phyloP scores from a whole-genome alignment of 92 coral and sea anemone species.

The Epizoanthus scotinus region DNA sequence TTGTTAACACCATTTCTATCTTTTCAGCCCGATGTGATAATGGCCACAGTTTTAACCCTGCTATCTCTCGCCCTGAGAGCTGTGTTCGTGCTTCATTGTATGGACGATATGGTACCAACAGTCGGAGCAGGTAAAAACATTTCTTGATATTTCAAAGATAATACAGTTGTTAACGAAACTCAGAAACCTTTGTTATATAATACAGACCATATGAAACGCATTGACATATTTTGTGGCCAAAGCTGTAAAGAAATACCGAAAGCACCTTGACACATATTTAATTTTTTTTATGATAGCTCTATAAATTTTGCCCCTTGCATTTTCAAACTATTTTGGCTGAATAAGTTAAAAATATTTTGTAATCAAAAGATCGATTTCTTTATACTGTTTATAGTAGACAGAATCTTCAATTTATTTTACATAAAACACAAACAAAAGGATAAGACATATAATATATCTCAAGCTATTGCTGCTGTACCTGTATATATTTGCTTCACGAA shows the following conservation, averaged over 20 bases:
- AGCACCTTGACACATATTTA: neutral
- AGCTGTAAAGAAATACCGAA: neutral
- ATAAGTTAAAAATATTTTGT: neutral
- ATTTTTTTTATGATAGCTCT: neutral
- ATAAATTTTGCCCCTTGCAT: neutral
- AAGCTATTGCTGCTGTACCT: neutral
- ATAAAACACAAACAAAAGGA: neutral
- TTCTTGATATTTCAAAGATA: neutral
- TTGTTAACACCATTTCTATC: conserved; percentile 21
- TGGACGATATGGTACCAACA: neutral
- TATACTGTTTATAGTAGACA: neutral
- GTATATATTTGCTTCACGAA: neutral
- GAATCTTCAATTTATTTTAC: neutral
- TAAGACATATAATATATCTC: neutral
- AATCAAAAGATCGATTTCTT: neutral
- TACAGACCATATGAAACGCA: neutral
- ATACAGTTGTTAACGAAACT: neutral
- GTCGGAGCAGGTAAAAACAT: conserved; percentile 21
- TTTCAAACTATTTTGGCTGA: neutral
- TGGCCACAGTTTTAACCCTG: conserved; percentile 14
- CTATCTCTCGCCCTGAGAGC: neutral
- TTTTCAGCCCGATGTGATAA: conserved; percentile 38
- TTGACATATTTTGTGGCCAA: neutral
- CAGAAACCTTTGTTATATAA: neutral
- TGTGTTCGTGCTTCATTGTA: neutral